Evolutionary conservation across 64 coral and sea anemone genomes (phyloP).

Genomic region (Pocillopora verrucosa): DNA sequence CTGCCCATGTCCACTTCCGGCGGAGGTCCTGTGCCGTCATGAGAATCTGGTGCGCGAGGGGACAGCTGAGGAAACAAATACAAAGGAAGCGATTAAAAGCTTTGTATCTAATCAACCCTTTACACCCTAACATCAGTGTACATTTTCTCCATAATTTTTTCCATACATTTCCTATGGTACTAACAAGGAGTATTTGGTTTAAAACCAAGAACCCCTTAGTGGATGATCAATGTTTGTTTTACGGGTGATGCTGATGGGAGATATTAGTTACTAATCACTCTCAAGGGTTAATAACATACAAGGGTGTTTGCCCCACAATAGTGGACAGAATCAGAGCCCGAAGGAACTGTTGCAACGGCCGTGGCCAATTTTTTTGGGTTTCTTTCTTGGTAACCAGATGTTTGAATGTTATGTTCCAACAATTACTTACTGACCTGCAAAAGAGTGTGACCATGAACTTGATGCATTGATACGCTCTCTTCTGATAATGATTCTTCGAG

Average conservation of each 20-base stretch:
- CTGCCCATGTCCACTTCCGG: conserved; percentile 82
- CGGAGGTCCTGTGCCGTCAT: conserved; percentile 75
- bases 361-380: no score
- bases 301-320: no score
- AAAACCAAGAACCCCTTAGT: no score
- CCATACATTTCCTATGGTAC: no score
- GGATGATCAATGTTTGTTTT: no score
- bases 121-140: background rate
- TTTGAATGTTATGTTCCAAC: background rate
- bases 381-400: background rate
- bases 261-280: no score
- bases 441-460: conserved; percentile 97
- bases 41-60: conserved; percentile 89
- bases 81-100: background rate
- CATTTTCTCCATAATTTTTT: no score
- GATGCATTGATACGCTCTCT: conserved; percentile 95
- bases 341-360: no score
- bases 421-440: conserved; percentile 60
- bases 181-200: no score
- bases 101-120: background rate
- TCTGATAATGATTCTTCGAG: conserved; percentile 98
- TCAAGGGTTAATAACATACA: background rate
- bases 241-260: no score
- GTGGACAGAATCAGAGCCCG: no score
- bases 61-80: conserved; percentile 60